Conservation (phyloP, 1,140 invertebrate species). For the Dryas iulia region DNA sequence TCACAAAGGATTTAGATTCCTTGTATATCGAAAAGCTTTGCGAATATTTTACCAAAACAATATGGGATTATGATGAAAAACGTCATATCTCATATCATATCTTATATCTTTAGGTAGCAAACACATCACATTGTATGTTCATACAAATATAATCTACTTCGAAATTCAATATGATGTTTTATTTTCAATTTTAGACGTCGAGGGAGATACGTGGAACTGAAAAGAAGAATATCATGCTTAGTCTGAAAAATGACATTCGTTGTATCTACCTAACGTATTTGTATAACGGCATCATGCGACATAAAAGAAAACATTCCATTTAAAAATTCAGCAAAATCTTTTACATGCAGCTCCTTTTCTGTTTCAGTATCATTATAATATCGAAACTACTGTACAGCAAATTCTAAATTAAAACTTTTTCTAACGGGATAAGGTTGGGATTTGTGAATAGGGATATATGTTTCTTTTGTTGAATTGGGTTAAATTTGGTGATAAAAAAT, state of each 20-base stretch:
- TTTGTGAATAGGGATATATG: background rate
- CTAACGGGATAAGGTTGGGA: constrained; percentile 24
- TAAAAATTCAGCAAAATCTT: constrained; percentile 26
- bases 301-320: constrained; percentile 32
- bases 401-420: constrained; percentile 1
- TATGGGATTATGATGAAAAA: constrained; percentile 1
- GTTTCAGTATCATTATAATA: constrained; percentile 30
- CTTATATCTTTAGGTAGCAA: too few species aligned
- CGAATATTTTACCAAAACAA: constrained; percentile 3
- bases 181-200: background rate
- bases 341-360: constrained; percentile 29
- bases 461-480: constrained; percentile 30
- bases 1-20: constrained; percentile 20
- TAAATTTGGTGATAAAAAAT: constrained; percentile 17
- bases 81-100: background rate
- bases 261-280: constrained; percentile 9
- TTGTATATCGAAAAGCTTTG: constrained; percentile 1
- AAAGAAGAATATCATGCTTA: background rate
- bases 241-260: constrained; percentile 5
- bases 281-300: constrained; percentile 17
- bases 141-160: too few species aligned
- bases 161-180: background rate
- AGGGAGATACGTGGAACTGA: background rate
- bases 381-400: constrained; percentile 18
- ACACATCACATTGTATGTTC: too few species aligned